Base-by-base conservation (phyloP, 2,797 vertebrate genomes). In the Leucoraja ocellata region DNA sequence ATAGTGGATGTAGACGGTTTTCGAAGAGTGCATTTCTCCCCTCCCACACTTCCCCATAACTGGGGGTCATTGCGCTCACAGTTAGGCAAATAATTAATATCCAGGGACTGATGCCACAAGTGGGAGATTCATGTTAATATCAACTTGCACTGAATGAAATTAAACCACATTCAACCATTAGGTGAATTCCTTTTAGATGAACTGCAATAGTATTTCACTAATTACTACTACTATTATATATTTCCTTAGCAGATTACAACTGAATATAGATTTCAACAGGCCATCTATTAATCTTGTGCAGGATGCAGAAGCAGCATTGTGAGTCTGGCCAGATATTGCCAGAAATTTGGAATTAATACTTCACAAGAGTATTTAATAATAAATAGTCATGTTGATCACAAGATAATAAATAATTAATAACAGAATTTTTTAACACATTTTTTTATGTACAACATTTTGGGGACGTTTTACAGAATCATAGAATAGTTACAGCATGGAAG, bases 51-150 rank as follows among this genome's bases (percentile, higher is more conserved):
- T 18, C 65, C 65, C 65, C 9, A 16, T 3, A 68, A 68, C 1
- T 18, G 18, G 65, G 9, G 65, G 65, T 68, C 65, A 68, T 13
- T 68, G 65, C 4, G 23, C 16, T 68, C 84, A 88, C 32, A 16
- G 36, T 88, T 65, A 88, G 61, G 14, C n/a, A 68, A 88, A n/a
- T 36, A 88, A 88, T 88, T 65, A 88, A 65, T 68, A 88, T 36
- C 16, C 65, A 36, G 84, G 14, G 68, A n/a, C 61, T 65, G n/a
- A 88, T 21, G 1, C 6, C n/a, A 65, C 25, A 32, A n/a, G n/a
- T 32, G 61, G 0, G 7, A n/a, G 6, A n/a, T 14, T 8, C 13
- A 16, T 13, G 2, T 65, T 32, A 88, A 88, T 21, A 68, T 36
- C 7, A 36, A 36, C 61, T 21, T 88, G n/a, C 61, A 65, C 68